Conservation (phyloP, 2,888 invertebrate genomes). For the Aphidoletes aphidimyza region DNA sequence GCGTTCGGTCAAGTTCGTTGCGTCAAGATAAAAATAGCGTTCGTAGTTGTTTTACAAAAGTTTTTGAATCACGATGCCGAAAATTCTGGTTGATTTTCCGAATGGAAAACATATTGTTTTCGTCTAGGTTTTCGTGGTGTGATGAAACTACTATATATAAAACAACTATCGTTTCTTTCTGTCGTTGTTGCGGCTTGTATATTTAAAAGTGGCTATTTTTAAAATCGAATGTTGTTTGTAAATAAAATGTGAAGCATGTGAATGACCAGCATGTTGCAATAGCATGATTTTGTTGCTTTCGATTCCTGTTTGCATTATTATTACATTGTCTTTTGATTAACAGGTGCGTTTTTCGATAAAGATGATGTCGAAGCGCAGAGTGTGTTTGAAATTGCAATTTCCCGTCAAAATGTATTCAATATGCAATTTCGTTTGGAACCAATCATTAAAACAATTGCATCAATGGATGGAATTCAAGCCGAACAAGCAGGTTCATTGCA, state of each 20-base stretch:
- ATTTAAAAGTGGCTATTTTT: not conserved
- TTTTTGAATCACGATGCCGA: not conserved
- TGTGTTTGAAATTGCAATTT: conserved; percentile 70
- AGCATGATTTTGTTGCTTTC: not conserved
- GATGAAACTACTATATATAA: not conserved
- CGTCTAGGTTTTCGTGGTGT: not conserved
- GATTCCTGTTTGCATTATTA: not conserved
- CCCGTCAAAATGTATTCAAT: conserved; percentile 65
- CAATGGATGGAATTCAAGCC: conserved; percentile 64
- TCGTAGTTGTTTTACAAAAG: not conserved
- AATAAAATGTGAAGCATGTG: not conserved
- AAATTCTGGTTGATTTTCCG: not conserved
- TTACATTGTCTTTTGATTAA: conserved; percentile 2
- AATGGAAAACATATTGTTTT: not conserved
- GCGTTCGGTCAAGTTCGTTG: conserved; percentile 7
- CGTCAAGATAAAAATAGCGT: conserved; percentile 7
- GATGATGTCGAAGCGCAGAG: conserved; percentile 69
- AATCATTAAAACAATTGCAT: conserved; percentile 62
- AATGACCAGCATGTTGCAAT: not conserved
- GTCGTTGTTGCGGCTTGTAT: not conserved
- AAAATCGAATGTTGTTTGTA: not conserved
- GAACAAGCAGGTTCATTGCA: conserved; percentile 63
- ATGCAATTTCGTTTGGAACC: conserved; percentile 63
- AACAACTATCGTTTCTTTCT: not conserved
- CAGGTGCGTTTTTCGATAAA: conserved; percentile 69